Evolutionary conservation across 2,888 invertebrate species (phyloP).

Genomic region (Oeneis ivallda): DNA sequence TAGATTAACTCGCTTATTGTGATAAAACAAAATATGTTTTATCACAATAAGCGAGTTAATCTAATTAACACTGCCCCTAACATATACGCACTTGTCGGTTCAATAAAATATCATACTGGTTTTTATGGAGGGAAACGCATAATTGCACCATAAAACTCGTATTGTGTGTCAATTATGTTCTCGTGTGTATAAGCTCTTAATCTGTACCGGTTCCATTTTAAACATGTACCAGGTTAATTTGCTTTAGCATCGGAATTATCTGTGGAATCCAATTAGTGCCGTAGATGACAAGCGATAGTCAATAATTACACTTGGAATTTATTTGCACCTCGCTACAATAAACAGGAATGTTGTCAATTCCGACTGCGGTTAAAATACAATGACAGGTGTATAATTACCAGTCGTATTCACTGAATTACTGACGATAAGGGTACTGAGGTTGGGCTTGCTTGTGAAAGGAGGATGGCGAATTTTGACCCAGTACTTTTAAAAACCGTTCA

Average conservation of each 20-base stretch:
- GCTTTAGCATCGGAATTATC: conserved; percentile 19
- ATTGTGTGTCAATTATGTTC: neutral
- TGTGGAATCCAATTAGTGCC: conserved; percentile 23
- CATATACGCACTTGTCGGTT: no score
- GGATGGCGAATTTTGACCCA: no score
- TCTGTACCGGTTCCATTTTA: conserved; percentile 3
- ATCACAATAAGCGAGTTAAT: no score
- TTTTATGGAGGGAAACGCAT: neutral
- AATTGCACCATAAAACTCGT: neutral
- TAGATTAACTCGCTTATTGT: no score
- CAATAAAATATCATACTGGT: no score
- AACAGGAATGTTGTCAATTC: conserved; percentile 9
- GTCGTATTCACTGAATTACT: no score
- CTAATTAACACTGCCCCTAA: no score
- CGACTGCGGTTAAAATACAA: neutral
- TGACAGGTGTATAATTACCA: no score
- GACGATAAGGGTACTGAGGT: no score
- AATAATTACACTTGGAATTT: conserved; percentile 28
- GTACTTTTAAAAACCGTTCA: no score
- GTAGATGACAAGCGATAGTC: conserved; percentile 21
- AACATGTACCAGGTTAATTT: conserved; percentile 19
- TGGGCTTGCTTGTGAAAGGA: no score
- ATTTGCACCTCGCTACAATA: conserved; percentile 20
- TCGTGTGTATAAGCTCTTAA: conserved; percentile 12
- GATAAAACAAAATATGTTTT: no score